phyloP scores from a whole-genome alignment of 2,888 invertebrate species.

The Stomorhina lunata region DNA sequence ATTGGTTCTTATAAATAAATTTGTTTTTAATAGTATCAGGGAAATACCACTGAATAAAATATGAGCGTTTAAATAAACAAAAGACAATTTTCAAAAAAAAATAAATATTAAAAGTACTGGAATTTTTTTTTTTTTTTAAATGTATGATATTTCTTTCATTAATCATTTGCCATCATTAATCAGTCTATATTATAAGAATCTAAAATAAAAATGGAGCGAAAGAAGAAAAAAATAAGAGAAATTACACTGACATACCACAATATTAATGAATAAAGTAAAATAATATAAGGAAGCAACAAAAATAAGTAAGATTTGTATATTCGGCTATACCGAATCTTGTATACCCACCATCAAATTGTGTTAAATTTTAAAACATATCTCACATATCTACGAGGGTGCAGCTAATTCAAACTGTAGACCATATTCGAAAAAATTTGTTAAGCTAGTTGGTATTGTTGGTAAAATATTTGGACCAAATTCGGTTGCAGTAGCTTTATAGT shows the following conservation, averaged over 20 bases:
- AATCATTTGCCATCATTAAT: conserved; percentile 65
- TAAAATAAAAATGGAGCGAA: not conserved
- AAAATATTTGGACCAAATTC: too few species aligned
- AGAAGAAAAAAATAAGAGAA: not conserved
- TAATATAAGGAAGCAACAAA: not conserved
- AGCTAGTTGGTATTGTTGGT: too few species aligned
- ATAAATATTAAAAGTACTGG: not conserved
- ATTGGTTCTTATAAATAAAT: conserved; percentile 12
- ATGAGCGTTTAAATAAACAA: conserved; percentile 46
- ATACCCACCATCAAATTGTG: too few species aligned
- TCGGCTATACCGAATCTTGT: too few species aligned
- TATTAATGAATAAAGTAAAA: conserved; percentile 39
- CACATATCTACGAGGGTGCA: too few species aligned
- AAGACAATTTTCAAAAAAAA: conserved; percentile 32
- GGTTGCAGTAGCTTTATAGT: too few species aligned
- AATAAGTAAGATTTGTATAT: too few species aligned
- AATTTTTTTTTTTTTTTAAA: not conserved
- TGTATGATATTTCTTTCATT: conserved; percentile 39
- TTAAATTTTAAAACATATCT: too few species aligned
- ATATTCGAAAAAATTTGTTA: too few species aligned
- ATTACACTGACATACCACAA: conserved; percentile 54
- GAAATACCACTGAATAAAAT: conserved; percentile 41
- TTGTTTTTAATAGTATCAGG: conserved; percentile 19
- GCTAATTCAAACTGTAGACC: too few species aligned
- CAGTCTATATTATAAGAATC: conserved; percentile 49